Base-by-base conservation (phyloP, 2,113 vertebrate species). In the Lampris incognitus region DNA sequence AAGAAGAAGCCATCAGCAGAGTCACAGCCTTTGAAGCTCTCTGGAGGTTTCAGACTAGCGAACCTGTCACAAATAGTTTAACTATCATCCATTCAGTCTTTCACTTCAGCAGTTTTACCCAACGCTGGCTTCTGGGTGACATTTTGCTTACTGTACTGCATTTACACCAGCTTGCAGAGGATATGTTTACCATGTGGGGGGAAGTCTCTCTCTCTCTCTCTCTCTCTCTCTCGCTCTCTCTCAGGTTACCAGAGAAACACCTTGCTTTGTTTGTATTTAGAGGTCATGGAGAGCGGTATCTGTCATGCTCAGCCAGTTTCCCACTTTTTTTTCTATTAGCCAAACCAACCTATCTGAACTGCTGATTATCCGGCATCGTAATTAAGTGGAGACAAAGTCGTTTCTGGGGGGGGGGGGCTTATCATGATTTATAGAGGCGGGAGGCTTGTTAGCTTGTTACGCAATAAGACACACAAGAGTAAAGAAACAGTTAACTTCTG, bases 381-480 rank as follows among this genome's bases (percentile, higher is more conserved):
- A 76, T 69, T 65, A 75, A 10, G 48, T 65, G n/a, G 54, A 66
- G 48, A 75, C 40, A 68, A 57, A 73, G 67, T 44, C 13, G 72
- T 41, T 81, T 84, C 86, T 81, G 79, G 79, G 74, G 4, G 79
- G 79, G 74, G 4, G 0, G 65, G 49, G 79, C 74, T 57, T 42
- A 9, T 66, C 71, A 62, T 72, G 44, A 6, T 72, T 57, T 80
- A 74, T 9, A 51, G 72, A 10, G 49, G 51, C 63, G 77, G 68
- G 81, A 50, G 24, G 72, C 58, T 77, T 75, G 76, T 74, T 24
- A 24, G 24, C 24, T 24, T 24, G 24, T 24, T 24, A 24, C 24
- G 0, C 65, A 68, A 55, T 61, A 46, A 85, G 48, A 60, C 68
- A 57, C 50, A 24, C 10, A 66, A 80, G 62, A 71, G 61, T 64